Evolutionary conservation across 2,888 invertebrate species (phyloP).

Genomic region (Cataglyphis rosenhaueri): DNA sequence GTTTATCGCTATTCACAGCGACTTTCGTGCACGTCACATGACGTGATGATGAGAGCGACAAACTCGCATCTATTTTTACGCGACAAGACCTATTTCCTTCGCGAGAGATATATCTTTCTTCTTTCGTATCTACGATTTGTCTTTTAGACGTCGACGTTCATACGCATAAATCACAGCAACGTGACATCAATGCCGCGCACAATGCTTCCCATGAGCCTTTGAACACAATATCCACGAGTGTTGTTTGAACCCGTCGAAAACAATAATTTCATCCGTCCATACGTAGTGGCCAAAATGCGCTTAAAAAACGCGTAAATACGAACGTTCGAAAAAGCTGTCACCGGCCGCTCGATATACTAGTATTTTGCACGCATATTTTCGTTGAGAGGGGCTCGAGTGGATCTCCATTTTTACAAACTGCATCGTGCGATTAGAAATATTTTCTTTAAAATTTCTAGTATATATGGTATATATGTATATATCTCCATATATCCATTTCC

Average conservation of each 20-base stretch:
- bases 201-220: slow-evolving; percentile 32
- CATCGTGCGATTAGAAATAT: slow-evolving; percentile 26
- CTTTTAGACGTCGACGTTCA: slow-evolving; percentile 24
- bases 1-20: slow-evolving; percentile 3
- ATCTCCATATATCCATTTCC: not conserved
- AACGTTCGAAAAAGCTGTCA: slow-evolving; percentile 57
- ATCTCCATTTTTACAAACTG: slow-evolving; percentile 22
- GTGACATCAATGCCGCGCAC: slow-evolving; percentile 14
- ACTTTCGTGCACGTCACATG: slow-evolving; percentile 17
- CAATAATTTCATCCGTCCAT: slow-evolving; percentile 64
- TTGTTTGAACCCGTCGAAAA: slow-evolving; percentile 49
- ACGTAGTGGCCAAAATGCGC: slow-evolving; percentile 33
- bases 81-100: not conserved
- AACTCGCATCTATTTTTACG: not conserved
- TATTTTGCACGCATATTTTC: slow-evolving; percentile 22
- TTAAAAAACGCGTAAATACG: slow-evolving; percentile 57
- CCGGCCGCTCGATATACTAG: slow-evolving; percentile 15
- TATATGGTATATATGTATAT: not conserved
- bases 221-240: slow-evolving; percentile 30
- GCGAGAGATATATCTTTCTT: slow-evolving; percentile 2
- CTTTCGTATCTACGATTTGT: not conserved
- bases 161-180: slow-evolving; percentile 31
- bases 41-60: not conserved
- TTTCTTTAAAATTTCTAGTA: not conserved
- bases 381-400: slow-evolving; percentile 10